Evolutionary conservation across 1,140 invertebrate genomes (phyloP).

Genomic region (Eufriesea mexicana): DNA sequence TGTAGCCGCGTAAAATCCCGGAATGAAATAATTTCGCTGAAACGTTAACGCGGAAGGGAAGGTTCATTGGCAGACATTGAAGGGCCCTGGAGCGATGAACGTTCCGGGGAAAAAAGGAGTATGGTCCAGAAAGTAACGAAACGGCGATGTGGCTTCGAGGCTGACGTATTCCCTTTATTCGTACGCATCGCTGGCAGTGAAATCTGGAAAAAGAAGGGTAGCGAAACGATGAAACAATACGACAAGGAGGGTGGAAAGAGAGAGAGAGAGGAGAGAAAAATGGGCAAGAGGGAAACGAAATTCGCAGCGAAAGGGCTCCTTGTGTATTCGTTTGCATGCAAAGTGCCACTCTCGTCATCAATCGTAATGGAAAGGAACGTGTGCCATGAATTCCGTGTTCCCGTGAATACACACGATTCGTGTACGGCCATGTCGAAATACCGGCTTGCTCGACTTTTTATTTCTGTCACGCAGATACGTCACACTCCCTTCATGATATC

Average conservation of each 20-base stretch:
- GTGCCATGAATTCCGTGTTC: not conserved
- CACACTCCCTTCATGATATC: not conserved
- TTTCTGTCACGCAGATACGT: conserved; percentile 14
- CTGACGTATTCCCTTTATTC: conserved; percentile 5
- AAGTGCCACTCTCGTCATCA: conserved; percentile 45
- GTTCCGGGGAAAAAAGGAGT: not conserved
- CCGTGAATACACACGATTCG: not conserved
- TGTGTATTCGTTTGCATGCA: conserved; percentile 40
- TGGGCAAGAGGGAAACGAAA: conserved; percentile 10
- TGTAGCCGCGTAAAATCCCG: not conserved
- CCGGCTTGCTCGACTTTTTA: not conserved
- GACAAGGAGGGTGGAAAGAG: conserved; percentile 7
- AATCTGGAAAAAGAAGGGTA: not conserved
- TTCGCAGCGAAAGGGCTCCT: conserved; percentile 25
- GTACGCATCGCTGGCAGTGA: not conserved
- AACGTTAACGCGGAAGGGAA: not conserved
- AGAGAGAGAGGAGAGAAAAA: not conserved
- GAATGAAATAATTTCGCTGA: conserved; percentile 35
- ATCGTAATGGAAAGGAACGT: conserved; percentile 44
- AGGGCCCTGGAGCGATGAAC: not conserved
- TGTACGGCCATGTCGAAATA: not conserved
- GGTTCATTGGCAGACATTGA: not conserved
- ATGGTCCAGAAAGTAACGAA: not conserved
- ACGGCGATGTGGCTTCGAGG: not conserved
- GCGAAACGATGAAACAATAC: conserved; percentile 26